These are phyloP conservation scores for Hydropsyche tenuis DNA, from an alignment of 1,140 invertebrate species.

Conservation along the genomic window DNA sequence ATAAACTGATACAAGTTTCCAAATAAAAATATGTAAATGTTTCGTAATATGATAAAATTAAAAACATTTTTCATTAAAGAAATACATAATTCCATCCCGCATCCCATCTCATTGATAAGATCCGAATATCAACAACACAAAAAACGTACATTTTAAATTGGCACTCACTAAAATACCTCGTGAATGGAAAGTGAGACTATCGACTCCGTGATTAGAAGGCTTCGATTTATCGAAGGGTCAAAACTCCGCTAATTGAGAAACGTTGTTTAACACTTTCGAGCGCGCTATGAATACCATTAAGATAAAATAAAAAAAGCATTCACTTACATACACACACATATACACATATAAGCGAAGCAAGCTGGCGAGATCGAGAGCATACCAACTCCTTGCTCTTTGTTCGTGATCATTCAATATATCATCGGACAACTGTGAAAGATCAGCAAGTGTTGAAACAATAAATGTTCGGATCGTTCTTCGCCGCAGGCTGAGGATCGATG, in stretches of 20 bases:
- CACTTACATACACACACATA: not conserved
- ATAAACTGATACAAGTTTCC: too few relatives aligned
- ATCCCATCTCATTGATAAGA: too few relatives aligned
- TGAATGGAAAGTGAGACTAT: conserved; percentile 28
- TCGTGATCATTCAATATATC: conserved; percentile 25
- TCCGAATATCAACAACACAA: too few relatives aligned
- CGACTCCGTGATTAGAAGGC: conserved; percentile 18
- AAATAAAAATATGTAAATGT: too few relatives aligned
- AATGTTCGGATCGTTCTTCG: not conserved
- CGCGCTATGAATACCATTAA: conserved; percentile 21
- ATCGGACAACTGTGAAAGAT: conserved; percentile 5
- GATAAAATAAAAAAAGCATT: conserved; percentile 10
- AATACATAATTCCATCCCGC: too few relatives aligned
- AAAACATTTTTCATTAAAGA: too few relatives aligned
- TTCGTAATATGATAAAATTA: too few relatives aligned
- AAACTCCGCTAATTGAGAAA: conserved; percentile 33
- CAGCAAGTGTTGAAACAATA: conserved; percentile 16
- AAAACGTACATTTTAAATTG: not conserved
- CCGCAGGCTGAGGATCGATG: conserved; percentile 2
- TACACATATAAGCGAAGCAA: too few relatives aligned
- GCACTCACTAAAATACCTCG: too few relatives aligned
- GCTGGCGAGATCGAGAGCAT: too few relatives aligned
- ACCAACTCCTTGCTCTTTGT: not conserved
- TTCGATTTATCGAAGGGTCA: conserved; percentile 32
- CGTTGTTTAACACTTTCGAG: conserved; percentile 28